Base-by-base conservation (phyloP, 2,797 vertebrate species). In the Lepus townsendii region DNA sequence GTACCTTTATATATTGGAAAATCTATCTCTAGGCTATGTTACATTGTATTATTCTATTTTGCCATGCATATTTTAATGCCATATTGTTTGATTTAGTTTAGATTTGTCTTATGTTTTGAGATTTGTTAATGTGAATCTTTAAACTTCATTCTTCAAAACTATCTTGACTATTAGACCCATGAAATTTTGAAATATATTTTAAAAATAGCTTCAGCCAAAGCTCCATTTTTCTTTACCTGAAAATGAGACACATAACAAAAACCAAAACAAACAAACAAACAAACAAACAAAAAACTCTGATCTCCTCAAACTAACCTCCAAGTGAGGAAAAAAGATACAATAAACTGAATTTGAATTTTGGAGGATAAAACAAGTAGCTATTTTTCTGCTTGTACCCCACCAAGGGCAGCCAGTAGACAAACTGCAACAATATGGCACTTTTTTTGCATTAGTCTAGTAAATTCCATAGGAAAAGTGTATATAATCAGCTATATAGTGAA, bases 61-160 rank as follows among this genome's bases (percentile, higher is more conserved):
- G n/a, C n/a, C 26, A 32, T 63, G 16, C 47, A 52, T 38, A 7
- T 63, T 72, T n/a, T 26, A 62, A 88, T 68, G 12, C 20, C 12
- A 24, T 54, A 65, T 20, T 65, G 16, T 32, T 60, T 57, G 60
- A 65, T 27, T 71, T 72, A 57, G 12, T 79, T 84, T 50, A 50
- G n/a, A 16, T 54, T 65, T 57, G 47, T 4, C 32, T 7, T 65
- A 90, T 32, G 47, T 27, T 66, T 54, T 72, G 22, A 84, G 47
- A 90, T 79, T 80, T 85, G 19, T 66, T 73, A 35, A 80, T 30
- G 22, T 50, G 85, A 90, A 72, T 71, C 9, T 3, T 57, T 72
- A 54, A 47, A 76, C 7, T 85, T 79, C 22, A 12, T 88, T 66
- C 47, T 80, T 80, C 60, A 75, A 80, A 90, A n/a, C 80, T 90